Conservation (phyloP, 2,797 vertebrate genomes). For the Gobionotothen gibberifrons region DNA sequence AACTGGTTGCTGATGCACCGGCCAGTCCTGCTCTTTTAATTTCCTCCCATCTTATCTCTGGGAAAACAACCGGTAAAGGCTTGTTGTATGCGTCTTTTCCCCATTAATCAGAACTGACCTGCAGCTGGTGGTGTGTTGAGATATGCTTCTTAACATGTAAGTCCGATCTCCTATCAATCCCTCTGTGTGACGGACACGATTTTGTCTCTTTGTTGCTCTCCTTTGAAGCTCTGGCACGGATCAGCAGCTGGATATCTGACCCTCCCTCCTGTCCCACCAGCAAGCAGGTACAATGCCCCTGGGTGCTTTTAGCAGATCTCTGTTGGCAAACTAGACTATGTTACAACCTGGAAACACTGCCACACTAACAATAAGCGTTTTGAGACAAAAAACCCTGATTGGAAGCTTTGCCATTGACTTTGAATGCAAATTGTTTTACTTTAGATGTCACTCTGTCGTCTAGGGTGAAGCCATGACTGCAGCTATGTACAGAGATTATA, state of each 20-base stretch:
- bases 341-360: conserved; percentile 30
- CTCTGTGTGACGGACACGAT: conserved; percentile 15
- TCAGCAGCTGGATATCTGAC: conserved; percentile 62
- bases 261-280: conserved; percentile 44
- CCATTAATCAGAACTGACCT: conserved; percentile 28
- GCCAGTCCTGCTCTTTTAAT: conserved; percentile 54
- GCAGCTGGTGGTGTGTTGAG: conserved; percentile 38
- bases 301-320: conserved; percentile 60
- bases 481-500: conserved; percentile 18
- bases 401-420: conserved; percentile 1
- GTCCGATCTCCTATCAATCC: conserved; percentile 22
- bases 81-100: conserved; percentile 15
- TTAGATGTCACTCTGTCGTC: conserved; percentile 13
- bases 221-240: conserved; percentile 44
- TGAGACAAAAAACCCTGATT: conserved; percentile 6
- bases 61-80: conserved; percentile 45
- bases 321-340: conserved; percentile 51
- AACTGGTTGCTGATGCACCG: conserved; percentile 57
- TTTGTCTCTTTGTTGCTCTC: conserved; percentile 22
- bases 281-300: conserved; percentile 58
- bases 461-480: conserved; percentile 14
- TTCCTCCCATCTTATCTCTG: conserved; percentile 59
- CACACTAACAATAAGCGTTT: conserved; percentile 35
- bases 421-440: conserved; percentile 40
- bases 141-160: conserved; percentile 18